Evolutionary conservation across 1,140 invertebrate genomes (phyloP), one percentile per base, ranked within the genome.

Genomic region (Propsilocerus akamusi): DNA sequence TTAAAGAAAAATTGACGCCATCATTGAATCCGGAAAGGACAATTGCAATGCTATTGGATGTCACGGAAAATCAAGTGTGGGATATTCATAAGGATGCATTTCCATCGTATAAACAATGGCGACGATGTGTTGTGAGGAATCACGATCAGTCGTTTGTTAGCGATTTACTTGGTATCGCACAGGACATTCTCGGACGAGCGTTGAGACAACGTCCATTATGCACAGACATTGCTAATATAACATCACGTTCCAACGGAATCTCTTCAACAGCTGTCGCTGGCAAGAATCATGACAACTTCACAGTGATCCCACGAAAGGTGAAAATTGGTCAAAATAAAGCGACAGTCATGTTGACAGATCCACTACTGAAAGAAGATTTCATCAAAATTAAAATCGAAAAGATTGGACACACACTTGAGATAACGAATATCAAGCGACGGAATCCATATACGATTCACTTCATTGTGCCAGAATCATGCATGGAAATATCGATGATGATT

Each of bases 371-470:
- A 25, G 78, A 83, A 53, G 84, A 89, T 64, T 76, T 70, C 20
- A 69, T 87, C 2, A 80, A 77, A 53, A 75, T 87, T 52, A 73
- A 76, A 49, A 76, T 87, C 3, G 83, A 86, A 63, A 82, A 82
- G 57, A 83, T 81, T 57, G 82, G 82, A 0, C 82, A 86, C 51
- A 74, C 78, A 22, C 74, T 84, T 53, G 80, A 86, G 53, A 74
- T 87, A 52, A 73, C 70, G 26, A 75, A 75, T 46, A 76, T 84
- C 47, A 87, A 86, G 56, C 74, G 75, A 55, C 72, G 83, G 54
- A 87, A 89, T 63, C 83, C 84, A 0, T 87, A 85, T 55, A 83
- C 83, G 0, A 63, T 87, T 25, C 83, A 86, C 57, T 84, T 87
- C 57, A 73, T 78, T 49, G 80, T 87, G 58, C 83, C 77, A 58